These are phyloP conservation scores for Dicaeum eximium DNA, from an alignment of 2,113 vertebrate species.

Conservation along the genomic window DNA sequence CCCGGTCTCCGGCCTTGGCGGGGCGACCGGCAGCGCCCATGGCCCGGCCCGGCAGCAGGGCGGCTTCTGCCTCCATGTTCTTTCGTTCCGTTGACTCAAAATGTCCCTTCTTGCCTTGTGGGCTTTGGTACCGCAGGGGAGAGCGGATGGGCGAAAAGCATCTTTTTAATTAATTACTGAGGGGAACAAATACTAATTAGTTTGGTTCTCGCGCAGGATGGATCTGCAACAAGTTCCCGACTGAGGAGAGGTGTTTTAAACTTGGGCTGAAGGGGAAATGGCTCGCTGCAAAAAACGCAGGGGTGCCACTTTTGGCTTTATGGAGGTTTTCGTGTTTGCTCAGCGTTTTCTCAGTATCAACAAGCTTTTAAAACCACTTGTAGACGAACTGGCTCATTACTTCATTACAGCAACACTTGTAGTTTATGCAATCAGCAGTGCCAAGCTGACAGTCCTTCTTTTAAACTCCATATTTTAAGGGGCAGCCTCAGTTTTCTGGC, in stretches of 20 bases:
- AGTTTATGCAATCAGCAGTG: background rate
- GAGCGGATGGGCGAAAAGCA: background rate
- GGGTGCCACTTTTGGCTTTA: background rate
- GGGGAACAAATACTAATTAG: background rate
- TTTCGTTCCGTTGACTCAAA: slow-evolving; percentile 53
- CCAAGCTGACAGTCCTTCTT: background rate
- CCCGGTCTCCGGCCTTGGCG: background rate
- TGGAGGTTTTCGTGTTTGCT: background rate
- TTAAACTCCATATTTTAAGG: background rate
- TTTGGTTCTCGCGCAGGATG: background rate
- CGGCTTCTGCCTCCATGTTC: slow-evolving; percentile 61
- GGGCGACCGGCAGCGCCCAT: background rate
- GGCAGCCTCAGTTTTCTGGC: background rate
- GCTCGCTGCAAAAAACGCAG: background rate
- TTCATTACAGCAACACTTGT: background rate
- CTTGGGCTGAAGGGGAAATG: background rate
- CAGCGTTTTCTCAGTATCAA: background rate
- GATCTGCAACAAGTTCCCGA: slow-evolving; percentile 49
- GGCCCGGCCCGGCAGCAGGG: background rate
- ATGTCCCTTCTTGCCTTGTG: slow-evolving; percentile 47
- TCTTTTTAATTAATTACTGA: background rate
- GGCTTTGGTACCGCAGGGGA: background rate
- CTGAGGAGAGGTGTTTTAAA: background rate
- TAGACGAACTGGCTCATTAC: background rate
- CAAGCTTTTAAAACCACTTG: background rate